phyloP scores from a whole-genome alignment of 2,797 vertebrate species.

The Botia kubotai region DNA sequence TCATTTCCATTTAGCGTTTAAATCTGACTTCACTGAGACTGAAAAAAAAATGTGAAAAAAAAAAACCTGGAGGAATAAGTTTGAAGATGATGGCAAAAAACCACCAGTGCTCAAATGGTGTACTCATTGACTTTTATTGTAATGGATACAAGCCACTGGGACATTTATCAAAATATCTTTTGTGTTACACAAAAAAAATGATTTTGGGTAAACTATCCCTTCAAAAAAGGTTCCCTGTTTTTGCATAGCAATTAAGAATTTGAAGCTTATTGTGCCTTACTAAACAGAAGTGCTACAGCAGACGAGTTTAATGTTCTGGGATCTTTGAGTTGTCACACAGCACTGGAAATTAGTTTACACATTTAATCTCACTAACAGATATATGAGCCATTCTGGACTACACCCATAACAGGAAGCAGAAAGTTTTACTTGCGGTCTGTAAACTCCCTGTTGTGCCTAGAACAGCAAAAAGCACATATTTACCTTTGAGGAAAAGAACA shows the following conservation, averaged over 20 bases:
- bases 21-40: background rate
- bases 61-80: background rate
- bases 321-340: background rate
- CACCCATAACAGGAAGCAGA: constrained; percentile 37
- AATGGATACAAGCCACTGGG: no score
- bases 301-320: background rate
- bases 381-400: constrained; percentile 1
- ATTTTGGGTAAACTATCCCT: no score
- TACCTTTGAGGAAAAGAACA: constrained; percentile 2
- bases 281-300: background rate
- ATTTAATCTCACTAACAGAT: constrained; percentile 17
- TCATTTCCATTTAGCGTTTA: background rate
- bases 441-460: constrained; percentile 3
- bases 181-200: no score
- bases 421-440: constrained; percentile 7
- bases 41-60: background rate
- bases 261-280: background rate
- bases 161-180: no score
- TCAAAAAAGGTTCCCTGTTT: background rate
- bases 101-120: background rate
- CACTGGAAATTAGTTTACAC: background rate
- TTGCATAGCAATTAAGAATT: background rate
- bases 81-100: background rate
- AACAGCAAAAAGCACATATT: constrained; percentile 12
- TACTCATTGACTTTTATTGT: no score